phyloP scores from a whole-genome alignment of 2,113 vertebrate species.

The Ia io region DNA sequence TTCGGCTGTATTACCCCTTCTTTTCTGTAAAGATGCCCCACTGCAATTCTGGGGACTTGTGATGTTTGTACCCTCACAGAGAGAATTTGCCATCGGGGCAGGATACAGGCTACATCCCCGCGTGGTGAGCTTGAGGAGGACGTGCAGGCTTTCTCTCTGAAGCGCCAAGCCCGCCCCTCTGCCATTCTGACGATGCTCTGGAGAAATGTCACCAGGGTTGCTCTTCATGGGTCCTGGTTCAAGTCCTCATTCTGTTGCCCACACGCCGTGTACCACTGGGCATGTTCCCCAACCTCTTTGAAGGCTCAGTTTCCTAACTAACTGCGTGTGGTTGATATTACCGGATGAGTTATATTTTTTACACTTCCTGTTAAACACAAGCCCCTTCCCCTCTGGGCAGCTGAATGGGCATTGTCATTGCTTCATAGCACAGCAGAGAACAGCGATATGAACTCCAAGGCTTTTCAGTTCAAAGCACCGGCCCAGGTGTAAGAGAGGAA shows the following conservation, averaged over 20 bases:
- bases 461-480: neutral
- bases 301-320: neutral
- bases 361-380: neutral
- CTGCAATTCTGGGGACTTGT: neutral
- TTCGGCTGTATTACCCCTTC: neutral
- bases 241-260: neutral
- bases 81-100: neutral
- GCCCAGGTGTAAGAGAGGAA: neutral
- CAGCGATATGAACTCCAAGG: neutral
- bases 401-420: neutral
- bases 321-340: neutral
- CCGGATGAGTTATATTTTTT: neutral
- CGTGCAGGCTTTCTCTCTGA: neutral
- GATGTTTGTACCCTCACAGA: neutral
- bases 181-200: neutral
- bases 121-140: neutral
- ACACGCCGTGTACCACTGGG: neutral
- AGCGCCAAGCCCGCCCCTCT: rapidly evolving
- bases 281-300: neutral
- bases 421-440: neutral
- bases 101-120: rapidly evolving
- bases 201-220: neutral
- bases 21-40: neutral
- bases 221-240: neutral
- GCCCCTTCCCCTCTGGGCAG: neutral